Evolutionary conservation across 37 sponge, comb jelly and placozoan species (phyloP).

Genomic region (Tethya wilhelma): DNA sequence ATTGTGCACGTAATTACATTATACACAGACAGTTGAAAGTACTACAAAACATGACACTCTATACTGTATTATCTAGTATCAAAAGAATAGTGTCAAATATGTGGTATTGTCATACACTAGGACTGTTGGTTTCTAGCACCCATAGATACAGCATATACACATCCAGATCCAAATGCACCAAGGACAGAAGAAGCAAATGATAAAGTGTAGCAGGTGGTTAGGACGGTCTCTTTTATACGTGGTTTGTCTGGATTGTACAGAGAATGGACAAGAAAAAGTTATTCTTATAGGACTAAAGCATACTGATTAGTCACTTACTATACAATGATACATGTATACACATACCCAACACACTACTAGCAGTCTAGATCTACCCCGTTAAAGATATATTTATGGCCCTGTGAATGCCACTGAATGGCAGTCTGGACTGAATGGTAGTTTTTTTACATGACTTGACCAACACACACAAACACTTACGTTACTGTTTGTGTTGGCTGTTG

Average conservation of each 20-base stretch:
- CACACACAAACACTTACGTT: background rate
- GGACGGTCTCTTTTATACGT: background rate
- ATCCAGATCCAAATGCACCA: constrained; percentile 29
- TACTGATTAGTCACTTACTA: background rate
- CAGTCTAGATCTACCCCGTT: background rate
- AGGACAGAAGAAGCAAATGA: constrained; percentile 38
- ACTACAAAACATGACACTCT: no score
- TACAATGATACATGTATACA: background rate
- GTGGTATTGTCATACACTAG: background rate
- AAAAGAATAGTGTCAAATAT: background rate
- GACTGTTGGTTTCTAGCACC: constrained; percentile 7
- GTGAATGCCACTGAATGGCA: no score
- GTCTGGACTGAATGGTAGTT: no score
- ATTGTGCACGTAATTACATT: no score
- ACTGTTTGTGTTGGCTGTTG: background rate
- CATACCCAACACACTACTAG: background rate
- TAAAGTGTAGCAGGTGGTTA: constrained; percentile 44
- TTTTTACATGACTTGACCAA: no score
- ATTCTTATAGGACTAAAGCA: background rate
- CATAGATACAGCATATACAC: constrained; percentile 21
- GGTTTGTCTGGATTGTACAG: background rate
- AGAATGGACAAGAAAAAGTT: background rate
- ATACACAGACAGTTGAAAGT: background rate
- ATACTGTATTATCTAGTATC: no score
- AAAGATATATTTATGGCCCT: no score